Conservation (phyloP, 2,113 vertebrate species). For the Halichoerus grypus region DNA sequence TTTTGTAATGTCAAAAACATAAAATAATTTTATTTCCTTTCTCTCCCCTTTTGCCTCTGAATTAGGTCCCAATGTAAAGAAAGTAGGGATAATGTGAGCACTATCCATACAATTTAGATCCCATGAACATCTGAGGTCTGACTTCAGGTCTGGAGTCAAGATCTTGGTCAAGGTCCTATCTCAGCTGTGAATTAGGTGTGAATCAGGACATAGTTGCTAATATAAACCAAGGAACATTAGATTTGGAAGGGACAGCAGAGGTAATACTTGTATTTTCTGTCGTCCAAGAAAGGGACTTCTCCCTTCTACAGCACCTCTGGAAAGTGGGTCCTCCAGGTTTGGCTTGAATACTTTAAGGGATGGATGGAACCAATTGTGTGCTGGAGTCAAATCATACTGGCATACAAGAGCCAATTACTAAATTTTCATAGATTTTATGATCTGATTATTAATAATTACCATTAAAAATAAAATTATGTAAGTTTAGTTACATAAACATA, state of each 20-base stretch:
- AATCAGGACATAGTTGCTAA: neutral
- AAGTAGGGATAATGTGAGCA: neutral
- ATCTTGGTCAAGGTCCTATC: neutral
- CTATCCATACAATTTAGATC: neutral
- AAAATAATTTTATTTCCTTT: neutral
- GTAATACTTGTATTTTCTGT: neutral
- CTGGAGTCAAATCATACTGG: neutral
- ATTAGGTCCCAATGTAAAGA: neutral
- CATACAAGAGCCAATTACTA: neutral
- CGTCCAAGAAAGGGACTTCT: neutral
- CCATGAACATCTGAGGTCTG: neutral
- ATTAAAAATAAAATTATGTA: conserved; percentile 33
- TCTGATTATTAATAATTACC: neutral
- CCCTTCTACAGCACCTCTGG: neutral
- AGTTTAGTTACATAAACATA: neutral
- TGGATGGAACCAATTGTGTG: neutral
- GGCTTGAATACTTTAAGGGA: neutral
- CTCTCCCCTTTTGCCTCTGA: neutral
- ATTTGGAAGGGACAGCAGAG: neutral
- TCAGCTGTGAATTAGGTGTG: neutral
- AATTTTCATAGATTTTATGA: neutral
- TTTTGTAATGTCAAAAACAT: neutral
- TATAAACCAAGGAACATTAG: neutral
- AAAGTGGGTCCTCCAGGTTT: neutral
- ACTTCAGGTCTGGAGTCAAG: neutral